These are phyloP conservation scores for Cervus canadensis DNA, from an alignment of 2,113 vertebrate genomes.

Conservation along the genomic window DNA sequence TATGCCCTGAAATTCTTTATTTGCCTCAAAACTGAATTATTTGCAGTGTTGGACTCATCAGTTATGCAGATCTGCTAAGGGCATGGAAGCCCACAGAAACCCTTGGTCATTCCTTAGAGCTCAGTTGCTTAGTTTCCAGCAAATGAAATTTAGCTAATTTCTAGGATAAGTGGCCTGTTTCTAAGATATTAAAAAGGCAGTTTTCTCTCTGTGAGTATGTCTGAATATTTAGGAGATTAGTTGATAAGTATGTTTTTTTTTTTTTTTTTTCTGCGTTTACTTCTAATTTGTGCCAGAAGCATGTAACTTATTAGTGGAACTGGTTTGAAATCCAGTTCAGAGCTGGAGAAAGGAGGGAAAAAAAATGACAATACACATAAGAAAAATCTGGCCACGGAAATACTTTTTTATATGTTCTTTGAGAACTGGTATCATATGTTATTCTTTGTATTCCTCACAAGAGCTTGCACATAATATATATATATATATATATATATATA, in stretches of 20 bases:
- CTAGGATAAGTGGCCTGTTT: not conserved
- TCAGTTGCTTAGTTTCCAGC: not conserved
- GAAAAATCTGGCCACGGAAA: not conserved
- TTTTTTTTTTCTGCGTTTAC: not conserved
- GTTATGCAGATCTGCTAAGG: not conserved
- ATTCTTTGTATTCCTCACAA: not conserved
- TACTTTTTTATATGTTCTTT: not conserved
- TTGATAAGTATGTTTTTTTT: not conserved
- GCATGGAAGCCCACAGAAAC: not conserved
- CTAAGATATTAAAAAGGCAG: slow-evolving; percentile 18
- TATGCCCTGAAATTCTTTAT: slow-evolving; percentile 17
- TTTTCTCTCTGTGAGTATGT: slow-evolving; percentile 18
- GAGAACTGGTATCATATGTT: not conserved
- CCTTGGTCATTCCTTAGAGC: not conserved
- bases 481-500: too few species aligned
- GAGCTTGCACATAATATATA: not conserved
- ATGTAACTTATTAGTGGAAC: not conserved
- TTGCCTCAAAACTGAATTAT: not conserved
- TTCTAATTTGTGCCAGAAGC: slow-evolving; percentile 18
- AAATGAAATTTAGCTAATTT: slow-evolving; percentile 47
- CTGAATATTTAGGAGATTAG: not conserved
- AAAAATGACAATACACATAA: not conserved
- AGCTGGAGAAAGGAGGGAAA: not conserved
- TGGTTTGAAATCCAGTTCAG: not conserved
- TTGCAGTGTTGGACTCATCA: not conserved